Conservation (phyloP, 2,113 vertebrate species). For the Anhinga anhinga region DNA sequence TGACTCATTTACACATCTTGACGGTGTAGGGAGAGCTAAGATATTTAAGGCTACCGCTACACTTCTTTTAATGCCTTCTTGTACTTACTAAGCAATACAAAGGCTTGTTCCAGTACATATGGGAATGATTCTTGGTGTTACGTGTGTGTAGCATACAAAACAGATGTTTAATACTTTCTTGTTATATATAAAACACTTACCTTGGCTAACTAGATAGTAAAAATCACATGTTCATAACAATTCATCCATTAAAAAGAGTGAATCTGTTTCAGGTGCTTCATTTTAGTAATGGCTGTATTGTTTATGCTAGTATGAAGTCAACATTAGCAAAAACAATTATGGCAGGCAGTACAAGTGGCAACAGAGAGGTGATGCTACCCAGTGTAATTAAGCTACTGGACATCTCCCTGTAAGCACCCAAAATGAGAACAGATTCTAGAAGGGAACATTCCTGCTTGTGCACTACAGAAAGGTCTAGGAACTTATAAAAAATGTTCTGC, state of each 20-base stretch:
- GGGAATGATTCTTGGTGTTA: neutral
- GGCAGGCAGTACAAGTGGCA: neutral
- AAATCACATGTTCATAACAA: neutral
- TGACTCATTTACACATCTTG: neutral
- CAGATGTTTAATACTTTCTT: neutral
- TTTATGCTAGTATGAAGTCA: neutral
- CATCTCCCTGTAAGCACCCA: neutral
- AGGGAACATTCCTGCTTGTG: neutral
- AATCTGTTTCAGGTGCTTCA: neutral
- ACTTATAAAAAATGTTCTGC: neutral
- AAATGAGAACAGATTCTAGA: neutral
- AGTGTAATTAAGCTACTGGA: neutral
- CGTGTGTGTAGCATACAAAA: neutral
- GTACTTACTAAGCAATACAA: neutral
- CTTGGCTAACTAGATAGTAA: neutral
- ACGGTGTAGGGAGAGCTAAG: neutral
- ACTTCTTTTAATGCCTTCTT: neutral
- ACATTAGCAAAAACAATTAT: neutral
- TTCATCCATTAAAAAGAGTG: neutral
- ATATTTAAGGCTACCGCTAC: neutral
- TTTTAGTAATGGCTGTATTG: neutral
- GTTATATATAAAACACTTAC: neutral
- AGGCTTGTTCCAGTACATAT: neutral
- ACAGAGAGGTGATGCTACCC: neutral
- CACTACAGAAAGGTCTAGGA: neutral